Conservation (phyloP, 2,113 vertebrate genomes). For the Antechinus flavipes region DNA sequence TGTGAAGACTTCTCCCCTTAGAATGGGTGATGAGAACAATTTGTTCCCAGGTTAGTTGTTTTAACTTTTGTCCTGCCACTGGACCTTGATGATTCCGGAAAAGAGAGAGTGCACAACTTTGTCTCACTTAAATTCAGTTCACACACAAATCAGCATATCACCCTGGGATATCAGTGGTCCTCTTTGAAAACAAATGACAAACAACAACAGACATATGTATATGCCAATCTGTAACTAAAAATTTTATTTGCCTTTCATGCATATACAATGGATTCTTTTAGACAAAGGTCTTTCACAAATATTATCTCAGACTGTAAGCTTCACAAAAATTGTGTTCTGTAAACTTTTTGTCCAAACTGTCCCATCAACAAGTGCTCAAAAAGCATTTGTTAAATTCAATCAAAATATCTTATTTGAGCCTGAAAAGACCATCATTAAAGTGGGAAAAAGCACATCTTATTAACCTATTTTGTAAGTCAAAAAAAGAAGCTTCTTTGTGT, state of each 20-base stretch:
- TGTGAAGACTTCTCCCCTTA: background rate
- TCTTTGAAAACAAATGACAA: background rate
- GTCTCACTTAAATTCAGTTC: background rate
- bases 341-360: too few species aligned
- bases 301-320: too few species aligned
- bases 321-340: too few species aligned
- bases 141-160: background rate
- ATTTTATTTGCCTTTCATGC: too few species aligned
- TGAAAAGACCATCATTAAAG: background rate
- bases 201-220: background rate
- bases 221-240: background rate
- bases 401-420: too few species aligned
- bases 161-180: background rate
- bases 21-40: background rate
- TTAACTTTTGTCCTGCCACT: background rate
- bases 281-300: too few species aligned
- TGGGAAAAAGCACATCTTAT: background rate
- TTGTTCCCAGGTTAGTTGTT: background rate
- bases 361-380: too few species aligned
- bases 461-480: background rate
- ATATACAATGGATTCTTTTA: too few species aligned
- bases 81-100: background rate
- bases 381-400: too few species aligned
- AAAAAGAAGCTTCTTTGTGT: background rate
- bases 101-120: background rate